phyloP scores from a whole-genome alignment of 2,113 vertebrate genomes.

The Damaliscus lunatus region DNA sequence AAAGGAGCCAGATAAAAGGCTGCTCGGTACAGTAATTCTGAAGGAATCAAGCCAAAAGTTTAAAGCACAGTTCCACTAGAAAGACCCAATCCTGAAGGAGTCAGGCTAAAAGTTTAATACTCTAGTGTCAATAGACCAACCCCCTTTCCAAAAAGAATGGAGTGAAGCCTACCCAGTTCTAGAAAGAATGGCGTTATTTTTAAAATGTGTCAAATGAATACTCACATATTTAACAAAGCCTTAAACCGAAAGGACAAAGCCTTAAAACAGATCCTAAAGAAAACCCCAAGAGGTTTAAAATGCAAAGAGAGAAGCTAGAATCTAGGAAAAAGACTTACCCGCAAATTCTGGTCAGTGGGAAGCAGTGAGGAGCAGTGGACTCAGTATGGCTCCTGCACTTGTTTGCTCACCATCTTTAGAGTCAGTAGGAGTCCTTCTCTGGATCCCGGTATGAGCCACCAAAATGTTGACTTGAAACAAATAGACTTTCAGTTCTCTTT shows the following conservation, averaged over 20 bases:
- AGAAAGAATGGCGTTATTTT: not conserved
- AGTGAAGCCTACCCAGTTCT: not conserved
- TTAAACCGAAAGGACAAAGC: not conserved
- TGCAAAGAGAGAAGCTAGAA: not conserved
- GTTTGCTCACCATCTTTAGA: not conserved
- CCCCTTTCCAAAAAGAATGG: not conserved
- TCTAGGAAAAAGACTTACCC: not conserved
- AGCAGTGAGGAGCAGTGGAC: not conserved
- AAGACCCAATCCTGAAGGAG: not conserved
- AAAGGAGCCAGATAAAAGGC: not conserved
- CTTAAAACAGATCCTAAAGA: not conserved
- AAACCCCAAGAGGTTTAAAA: not conserved
- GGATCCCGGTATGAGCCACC: not conserved
- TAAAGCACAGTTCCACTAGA: not conserved
- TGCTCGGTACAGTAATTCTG: not conserved
- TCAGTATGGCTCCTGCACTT: not conserved
- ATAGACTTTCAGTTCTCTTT: not conserved
- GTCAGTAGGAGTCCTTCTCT: not conserved
- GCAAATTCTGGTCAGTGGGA: not conserved
- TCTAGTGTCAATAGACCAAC: not conserved
- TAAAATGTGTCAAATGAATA: not conserved
- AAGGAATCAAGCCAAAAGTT: not conserved
- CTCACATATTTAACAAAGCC: not conserved
- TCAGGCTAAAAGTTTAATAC: not conserved
- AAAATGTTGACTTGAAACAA: not conserved